Base-by-base conservation (phyloP, 1,140 invertebrate species). In the Cotesia vestalis region DNA sequence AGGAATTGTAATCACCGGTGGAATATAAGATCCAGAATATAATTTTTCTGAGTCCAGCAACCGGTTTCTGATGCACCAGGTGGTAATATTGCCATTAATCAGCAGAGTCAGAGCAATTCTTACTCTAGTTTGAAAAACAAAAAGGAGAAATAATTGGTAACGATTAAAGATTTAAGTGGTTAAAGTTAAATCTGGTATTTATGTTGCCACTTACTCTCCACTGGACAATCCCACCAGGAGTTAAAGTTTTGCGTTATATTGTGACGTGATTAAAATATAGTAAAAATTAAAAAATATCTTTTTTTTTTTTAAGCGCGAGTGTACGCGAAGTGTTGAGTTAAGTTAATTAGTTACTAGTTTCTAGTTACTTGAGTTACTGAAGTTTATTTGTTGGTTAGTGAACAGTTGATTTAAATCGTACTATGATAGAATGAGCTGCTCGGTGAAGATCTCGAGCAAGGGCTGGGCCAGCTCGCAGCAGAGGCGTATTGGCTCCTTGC, bases 371-470 rank as follows among this genome's bases (percentile, higher is more conserved):
- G 6, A 9, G 40, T 46, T 46, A 11, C 11, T 46, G 40, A 9
- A 20, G 12, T 14, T n/a, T 5, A 55, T 55, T 55, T 11, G 3
- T 57, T 17, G 53, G 63, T 38, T 69, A 14, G 63, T 52, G 55
- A 20, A 17, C 17, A 38, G 8, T 34, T 46, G 55, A 14, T 52
- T 46, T 61, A 53, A 60, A 11, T 73, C 27, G 61, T 80, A 79
- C 72, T 81, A 81, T 83, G 84, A 81, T 78, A 85, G 78, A 76
- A 86, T 87, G 85, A 86, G 85, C 74, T 86, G 85, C 78, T 82
- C 84, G 76, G 84, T 85, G 71, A 87, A 87, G 76, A 83, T 85
- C 62, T 83, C 83, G 72, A 80, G 80, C 72, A 86, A 84, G 78
- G 77, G 77, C 72, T 86, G 85, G 84, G 80, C 78, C 52, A 84